These are phyloP conservation scores for Ptychodera flava DNA, from an alignment of 35 echinoderm and acorn worm genomes.

Conservation along the genomic window DNA sequence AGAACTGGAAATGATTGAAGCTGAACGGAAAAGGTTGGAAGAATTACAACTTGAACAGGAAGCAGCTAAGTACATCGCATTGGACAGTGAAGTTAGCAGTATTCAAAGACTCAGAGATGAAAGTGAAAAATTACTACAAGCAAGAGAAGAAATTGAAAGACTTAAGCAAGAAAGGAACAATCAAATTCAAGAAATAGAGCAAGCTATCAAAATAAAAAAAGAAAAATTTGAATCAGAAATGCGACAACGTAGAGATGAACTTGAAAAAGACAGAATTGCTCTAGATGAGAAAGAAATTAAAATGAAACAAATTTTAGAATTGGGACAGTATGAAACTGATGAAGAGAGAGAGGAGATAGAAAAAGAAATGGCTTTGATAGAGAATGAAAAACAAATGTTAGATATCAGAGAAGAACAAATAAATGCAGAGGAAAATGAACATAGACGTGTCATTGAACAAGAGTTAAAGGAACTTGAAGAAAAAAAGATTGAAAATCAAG, in stretches of 20 bases:
- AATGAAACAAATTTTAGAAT: conserved; percentile 24
- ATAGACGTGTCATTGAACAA: conserved; percentile 68
- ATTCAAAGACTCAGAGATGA: conserved; percentile 43
- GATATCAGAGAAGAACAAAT: conserved; percentile 40
- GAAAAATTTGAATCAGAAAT: conserved; percentile 63
- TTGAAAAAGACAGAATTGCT: conserved; percentile 58
- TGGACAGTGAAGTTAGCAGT: conserved; percentile 26
- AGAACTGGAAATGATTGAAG: background rate
- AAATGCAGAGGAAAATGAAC: conserved; percentile 54
- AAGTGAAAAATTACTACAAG: conserved; percentile 34
- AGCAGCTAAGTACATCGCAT: background rate
- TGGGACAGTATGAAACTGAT: conserved; percentile 32
- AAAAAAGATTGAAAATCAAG: background rate
- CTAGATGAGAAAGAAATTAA: conserved; percentile 43
- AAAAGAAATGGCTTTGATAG: conserved; percentile 43
- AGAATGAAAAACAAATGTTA: conserved; percentile 48
- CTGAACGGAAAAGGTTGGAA: background rate
- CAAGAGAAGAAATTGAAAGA: conserved; percentile 50
- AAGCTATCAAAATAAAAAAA: conserved; percentile 25
- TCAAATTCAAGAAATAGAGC: background rate
- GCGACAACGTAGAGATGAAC: conserved; percentile 61
- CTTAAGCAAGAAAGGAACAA: background rate
- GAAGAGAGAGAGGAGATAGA: conserved; percentile 42
- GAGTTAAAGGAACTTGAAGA: conserved; percentile 75
- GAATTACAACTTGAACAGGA: conserved; percentile 1